These are phyloP conservation scores for Dioctria linearis DNA, from an alignment of 2,888 invertebrate genomes.

Conservation along the genomic window DNA sequence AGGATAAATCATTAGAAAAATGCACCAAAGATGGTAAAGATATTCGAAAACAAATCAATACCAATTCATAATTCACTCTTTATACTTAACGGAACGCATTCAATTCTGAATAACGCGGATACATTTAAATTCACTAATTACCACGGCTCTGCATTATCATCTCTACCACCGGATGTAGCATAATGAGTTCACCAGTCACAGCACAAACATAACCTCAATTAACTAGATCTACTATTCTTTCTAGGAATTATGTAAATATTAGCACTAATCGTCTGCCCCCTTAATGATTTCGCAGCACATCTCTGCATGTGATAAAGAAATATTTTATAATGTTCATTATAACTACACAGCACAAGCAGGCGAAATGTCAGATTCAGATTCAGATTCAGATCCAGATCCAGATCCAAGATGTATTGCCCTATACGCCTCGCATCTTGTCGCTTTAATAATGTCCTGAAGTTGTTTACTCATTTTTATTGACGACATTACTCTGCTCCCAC, in stretches of 20 bases:
- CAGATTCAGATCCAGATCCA: background rate
- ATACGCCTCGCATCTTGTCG: background rate
- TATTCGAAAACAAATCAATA: slow-evolving; percentile 5
- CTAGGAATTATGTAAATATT: slow-evolving; percentile 21
- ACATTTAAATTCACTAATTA: slow-evolving; percentile 9
- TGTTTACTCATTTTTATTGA: slow-evolving; percentile 47
- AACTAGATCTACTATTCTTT: slow-evolving; percentile 11
- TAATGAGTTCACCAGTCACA: slow-evolving; percentile 31
- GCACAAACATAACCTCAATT: slow-evolving; percentile 43
- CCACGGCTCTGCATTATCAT: slow-evolving; percentile 7
- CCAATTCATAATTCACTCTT: slow-evolving; percentile 5
- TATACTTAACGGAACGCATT: background rate
- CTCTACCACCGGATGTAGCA: slow-evolving; percentile 1
- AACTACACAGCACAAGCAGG: too few species aligned
- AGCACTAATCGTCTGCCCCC: slow-evolving; percentile 1
- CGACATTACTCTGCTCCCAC: slow-evolving; percentile 22
- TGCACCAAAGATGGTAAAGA: background rate
- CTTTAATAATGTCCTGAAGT: slow-evolving; percentile 30
- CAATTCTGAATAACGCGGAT: slow-evolving; percentile 13
- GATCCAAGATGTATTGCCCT: background rate
- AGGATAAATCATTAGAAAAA: background rate
- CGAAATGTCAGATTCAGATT: background rate
- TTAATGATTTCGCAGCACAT: slow-evolving; percentile 4
- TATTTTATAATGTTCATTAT: background rate
- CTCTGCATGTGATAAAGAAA: too few species aligned